Base-by-base conservation (phyloP, 1,140 invertebrate species). In the Sminthurides bifidus region DNA sequence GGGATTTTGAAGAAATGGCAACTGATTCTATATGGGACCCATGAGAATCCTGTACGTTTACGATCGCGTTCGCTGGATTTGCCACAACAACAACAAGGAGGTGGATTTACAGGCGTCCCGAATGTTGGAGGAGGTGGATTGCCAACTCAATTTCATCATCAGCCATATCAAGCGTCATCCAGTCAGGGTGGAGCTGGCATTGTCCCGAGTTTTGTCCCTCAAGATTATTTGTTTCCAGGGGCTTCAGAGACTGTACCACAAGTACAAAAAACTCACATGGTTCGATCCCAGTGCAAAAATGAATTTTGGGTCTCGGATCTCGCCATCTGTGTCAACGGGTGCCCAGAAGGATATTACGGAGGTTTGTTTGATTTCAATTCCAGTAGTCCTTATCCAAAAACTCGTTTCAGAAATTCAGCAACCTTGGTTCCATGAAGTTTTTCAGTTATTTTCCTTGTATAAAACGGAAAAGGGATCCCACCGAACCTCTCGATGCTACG, bases 1-100 rank as follows among this genome's bases (percentile, higher is more conserved):
- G 78, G 79, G 29, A 83, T 89, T 46, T 68, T 94, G 33, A 85
- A 87, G 65, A 90, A 91, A 71, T 92, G 88, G 88, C 87, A 92
- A 71, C 72, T 95, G 38, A 87, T 93, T 66, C 86, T 93, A 68
- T 92, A 93, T 66, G 91, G 91, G 15, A 93, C 90, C 0, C 76
- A 83, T 26, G 77, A 79, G 2, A 84, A 90, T 68, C 87, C 88
- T 0, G 80, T 88, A 59, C 76, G 82, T 58, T 73, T 87, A n/a
- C 70, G 75, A 26, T 66, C 70, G 17, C 40, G 65, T 4, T 45
- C 54, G 31, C 37, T 60, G 30, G 50, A 59, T 31, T 23, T 41
- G 29, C 52, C 70, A 67, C 67, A 75, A 61, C 70, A 72, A 66
- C 71, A 68, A 70, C 71, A 65, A 72, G 73, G 72, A 58, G 65